Evolutionary conservation across 2,797 vertebrate species (phyloP).

Genomic region (Heteromormyrus szaboi): DNA sequence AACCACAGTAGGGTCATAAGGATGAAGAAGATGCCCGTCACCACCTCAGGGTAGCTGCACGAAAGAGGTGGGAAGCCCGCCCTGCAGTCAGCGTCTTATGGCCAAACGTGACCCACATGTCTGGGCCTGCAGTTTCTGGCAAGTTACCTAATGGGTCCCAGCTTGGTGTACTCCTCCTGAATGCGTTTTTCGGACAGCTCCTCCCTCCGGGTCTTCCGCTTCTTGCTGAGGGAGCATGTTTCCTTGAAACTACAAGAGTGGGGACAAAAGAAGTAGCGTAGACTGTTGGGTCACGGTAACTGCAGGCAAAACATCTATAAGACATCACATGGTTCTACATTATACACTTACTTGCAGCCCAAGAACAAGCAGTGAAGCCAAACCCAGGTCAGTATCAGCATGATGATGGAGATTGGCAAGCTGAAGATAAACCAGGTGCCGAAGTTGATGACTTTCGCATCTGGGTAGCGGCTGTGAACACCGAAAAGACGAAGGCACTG

Average conservation of each 20-base stretch:
- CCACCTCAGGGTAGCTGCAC: slow-evolving; percentile 87
- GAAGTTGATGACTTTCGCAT: slow-evolving; percentile 90
- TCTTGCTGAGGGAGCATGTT: slow-evolving; percentile 92
- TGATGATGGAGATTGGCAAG: slow-evolving; percentile 88
- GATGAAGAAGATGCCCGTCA: slow-evolving; percentile 92
- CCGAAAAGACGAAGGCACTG: not conserved
- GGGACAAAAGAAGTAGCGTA: not conserved
- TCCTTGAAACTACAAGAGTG: slow-evolving; percentile 77
- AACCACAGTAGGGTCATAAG: slow-evolving; percentile 97
- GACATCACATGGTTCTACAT: not conserved
- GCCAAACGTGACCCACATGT: not conserved
- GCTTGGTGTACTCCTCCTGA: slow-evolving; percentile 85
- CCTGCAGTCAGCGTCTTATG: not conserved
- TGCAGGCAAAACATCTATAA: not conserved
- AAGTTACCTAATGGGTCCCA: slow-evolving; percentile 82
- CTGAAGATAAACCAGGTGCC: slow-evolving; percentile 98
- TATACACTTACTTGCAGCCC: slow-evolving; percentile 84
- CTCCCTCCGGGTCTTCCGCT: slow-evolving; percentile 86
- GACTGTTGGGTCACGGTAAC: not conserved
- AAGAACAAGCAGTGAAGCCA: slow-evolving; percentile 96
- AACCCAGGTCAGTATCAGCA: slow-evolving; percentile 91
- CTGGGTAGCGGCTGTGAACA: slow-evolving; percentile 80
- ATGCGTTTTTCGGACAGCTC: slow-evolving; percentile 88
- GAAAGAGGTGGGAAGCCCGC: not conserved
- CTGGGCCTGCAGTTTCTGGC: not conserved